Base-by-base conservation (phyloP, 2,888 invertebrate genomes). In the Dichetophora obliterata region DNA sequence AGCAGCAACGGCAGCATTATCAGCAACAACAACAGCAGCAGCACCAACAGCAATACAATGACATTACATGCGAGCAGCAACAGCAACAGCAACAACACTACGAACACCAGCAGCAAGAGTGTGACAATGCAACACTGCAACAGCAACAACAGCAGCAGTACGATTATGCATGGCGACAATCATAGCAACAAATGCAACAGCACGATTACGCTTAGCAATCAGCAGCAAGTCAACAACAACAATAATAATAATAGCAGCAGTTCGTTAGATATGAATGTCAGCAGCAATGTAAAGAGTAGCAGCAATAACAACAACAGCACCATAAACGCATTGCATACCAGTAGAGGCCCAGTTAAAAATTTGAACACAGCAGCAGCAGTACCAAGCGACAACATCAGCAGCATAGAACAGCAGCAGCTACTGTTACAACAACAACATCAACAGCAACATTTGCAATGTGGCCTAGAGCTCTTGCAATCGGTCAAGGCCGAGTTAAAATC, bases 281-380 rank as follows among this genome's bases (percentile, higher is more conserved):
- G 71, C 79, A 81, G 77, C 83, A 84, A 78, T 79, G 76, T 77
- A 74, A 79, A 31, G 74, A 82, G 75, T 80, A 80, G 72, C 79
- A 81, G 77, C 83, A 84, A 79, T 77, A 84, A 75, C 78, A 83
- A 80, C 83, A 84, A 80, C 83, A 85, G 80, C 82, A 84, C 75
- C 83, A 82, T 80, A 82, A 77, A 82, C 81, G 81, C 82, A 81
- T 84, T 87, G 85, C 87, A 85, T 85, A 85, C 87, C 87, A 86
- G 83, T 88, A 88, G 88, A 85, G 88, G 88, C 84, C 88, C 88
- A 88, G 88, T 85, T 82, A 86, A 86, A 88, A 87, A 86, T 85
- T 80, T 79, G 66, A 83, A 80, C 80, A 82, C 81, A 81, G 37
- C 79, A 76, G 73, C 77, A 75, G 71, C 79, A 77, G 68, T 19